These are phyloP conservation scores for Epicauta chinensis DNA, from an alignment of 1,140 invertebrate genomes.

Conservation along the genomic window DNA sequence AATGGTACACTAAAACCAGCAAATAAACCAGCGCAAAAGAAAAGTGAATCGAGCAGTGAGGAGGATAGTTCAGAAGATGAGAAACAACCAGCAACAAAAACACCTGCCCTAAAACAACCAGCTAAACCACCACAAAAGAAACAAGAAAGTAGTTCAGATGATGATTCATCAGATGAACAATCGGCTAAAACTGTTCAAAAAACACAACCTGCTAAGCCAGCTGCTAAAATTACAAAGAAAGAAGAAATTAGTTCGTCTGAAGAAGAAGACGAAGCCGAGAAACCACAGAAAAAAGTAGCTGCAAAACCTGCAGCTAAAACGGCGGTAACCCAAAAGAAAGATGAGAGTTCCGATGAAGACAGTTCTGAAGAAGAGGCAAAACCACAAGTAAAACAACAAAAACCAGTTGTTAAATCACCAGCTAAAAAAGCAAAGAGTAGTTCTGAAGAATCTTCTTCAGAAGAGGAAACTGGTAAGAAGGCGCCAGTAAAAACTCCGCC, in stretches of 20 bases:
- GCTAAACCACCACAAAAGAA: constrained; percentile 22
- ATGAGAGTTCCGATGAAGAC: constrained; percentile 40
- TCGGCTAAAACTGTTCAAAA: constrained; percentile 8
- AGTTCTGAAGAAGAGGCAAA: constrained; percentile 21
- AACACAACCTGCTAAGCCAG: constrained; percentile 21
- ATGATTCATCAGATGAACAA: constrained; percentile 27
- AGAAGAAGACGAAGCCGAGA: constrained; percentile 36
- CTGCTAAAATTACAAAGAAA: constrained; percentile 27
- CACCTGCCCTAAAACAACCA: constrained; percentile 15
- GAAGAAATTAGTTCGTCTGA: constrained; percentile 40
- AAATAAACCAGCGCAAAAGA: constrained; percentile 21
- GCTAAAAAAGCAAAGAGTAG: constrained; percentile 31
- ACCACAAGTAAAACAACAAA: constrained; percentile 21
- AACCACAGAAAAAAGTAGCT: constrained; percentile 36
- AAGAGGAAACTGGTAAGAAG: constrained; percentile 26
- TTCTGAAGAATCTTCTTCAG: constrained; percentile 25
- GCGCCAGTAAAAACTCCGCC: constrained; percentile 1
- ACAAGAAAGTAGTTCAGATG: constrained; percentile 19
- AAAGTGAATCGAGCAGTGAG: constrained; percentile 32
- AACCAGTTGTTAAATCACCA: constrained; percentile 18
- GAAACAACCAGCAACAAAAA: constrained; percentile 17
- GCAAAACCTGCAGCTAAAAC: constrained; percentile 16
- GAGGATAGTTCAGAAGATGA: constrained; percentile 29
- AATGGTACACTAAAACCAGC: constrained; percentile 24
- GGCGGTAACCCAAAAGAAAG: constrained; percentile 23